Conservation (phyloP, 1,140 invertebrate genomes). For the Nebria ingens region DNA sequence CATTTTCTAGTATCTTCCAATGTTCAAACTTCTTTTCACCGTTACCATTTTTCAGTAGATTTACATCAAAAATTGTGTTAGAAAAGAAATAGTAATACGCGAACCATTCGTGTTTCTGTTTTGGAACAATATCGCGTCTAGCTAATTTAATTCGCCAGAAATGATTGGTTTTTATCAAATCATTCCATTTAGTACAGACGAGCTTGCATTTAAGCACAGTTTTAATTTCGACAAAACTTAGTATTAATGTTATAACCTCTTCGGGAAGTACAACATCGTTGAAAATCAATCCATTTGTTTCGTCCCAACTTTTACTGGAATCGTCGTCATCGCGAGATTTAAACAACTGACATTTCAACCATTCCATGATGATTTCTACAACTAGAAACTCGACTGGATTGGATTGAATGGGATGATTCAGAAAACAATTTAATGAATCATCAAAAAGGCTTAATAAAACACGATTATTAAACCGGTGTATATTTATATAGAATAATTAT, state of each 20-base stretch:
- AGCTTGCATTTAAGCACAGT: constrained; percentile 21
- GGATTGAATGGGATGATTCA: no score
- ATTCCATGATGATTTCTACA: no score
- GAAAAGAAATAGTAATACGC: constrained; percentile 27
- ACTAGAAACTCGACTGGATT: no score
- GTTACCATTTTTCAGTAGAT: constrained; percentile 33
- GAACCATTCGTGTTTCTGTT: constrained; percentile 25
- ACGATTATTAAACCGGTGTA: no score
- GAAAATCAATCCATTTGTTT: constrained; percentile 26
- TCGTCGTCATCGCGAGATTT: not conserved
- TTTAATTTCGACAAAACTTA: constrained; percentile 21
- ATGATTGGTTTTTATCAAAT: constrained; percentile 23
- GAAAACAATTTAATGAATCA: no score
- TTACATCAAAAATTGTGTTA: constrained; percentile 27
- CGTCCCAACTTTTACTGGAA: constrained; percentile 14
- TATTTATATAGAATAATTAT: no score
- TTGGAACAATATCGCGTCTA: constrained; percentile 18
- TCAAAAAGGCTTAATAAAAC: no score
- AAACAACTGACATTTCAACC: not conserved
- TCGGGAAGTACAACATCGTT: constrained; percentile 24
- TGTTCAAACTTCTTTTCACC: constrained; percentile 28
- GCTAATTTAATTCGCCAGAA: constrained; percentile 22
- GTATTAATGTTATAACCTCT: constrained; percentile 28
- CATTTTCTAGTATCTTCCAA: constrained; percentile 29
- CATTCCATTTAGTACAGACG: constrained; percentile 31